Evolutionary conservation across 2,113 vertebrate genomes (phyloP).

Genomic region (Todiramphus chloris): DNA sequence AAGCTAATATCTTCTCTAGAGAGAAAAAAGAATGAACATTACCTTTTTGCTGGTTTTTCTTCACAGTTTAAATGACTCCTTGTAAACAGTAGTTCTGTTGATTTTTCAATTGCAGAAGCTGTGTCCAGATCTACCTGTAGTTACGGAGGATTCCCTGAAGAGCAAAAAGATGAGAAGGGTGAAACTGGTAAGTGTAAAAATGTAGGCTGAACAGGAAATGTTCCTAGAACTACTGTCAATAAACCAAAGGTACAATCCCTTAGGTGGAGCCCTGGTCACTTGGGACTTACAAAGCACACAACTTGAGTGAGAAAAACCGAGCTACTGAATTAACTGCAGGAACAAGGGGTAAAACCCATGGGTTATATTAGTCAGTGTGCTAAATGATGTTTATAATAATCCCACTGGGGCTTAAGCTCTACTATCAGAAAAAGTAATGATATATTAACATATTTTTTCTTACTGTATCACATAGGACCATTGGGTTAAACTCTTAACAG

Average conservation of each 20-base stretch:
- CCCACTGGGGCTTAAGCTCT: not conserved
- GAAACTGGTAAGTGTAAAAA: not conserved
- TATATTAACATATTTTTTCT: not conserved
- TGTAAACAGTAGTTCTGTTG: not conserved
- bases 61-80: not conserved
- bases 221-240: not conserved
- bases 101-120: not conserved
- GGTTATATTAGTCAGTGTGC: not conserved
- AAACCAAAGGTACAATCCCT: not conserved
- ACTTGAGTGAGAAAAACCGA: not conserved
- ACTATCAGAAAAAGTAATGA: not conserved
- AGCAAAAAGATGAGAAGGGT: not conserved
- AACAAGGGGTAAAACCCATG: not conserved
- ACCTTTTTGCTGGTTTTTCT: not conserved
- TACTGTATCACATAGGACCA: not conserved
- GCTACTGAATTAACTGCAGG: not conserved
- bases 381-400: not conserved
- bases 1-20: not conserved
- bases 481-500: not conserved
- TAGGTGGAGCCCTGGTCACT: not conserved
- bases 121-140: not conserved
- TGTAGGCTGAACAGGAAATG: not conserved
- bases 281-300: not conserved
- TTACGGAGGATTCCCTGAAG: not conserved
- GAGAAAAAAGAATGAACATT: not conserved